phyloP scores from a whole-genome alignment of 2,113 vertebrate species.

The Elephantulus edwardii region DNA sequence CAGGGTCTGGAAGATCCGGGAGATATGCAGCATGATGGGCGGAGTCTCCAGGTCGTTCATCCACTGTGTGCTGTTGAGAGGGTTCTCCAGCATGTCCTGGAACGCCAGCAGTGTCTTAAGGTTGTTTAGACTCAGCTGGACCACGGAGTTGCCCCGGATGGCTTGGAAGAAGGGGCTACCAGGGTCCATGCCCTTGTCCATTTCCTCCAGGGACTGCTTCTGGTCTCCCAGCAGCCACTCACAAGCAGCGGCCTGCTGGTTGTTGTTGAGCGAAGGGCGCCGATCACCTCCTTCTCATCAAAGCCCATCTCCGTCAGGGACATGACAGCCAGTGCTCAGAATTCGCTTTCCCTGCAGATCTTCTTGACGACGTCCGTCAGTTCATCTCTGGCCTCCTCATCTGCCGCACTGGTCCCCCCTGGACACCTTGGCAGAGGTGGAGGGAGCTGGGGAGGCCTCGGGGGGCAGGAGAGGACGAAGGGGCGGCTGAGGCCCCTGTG shows the following conservation, averaged over 20 bases:
- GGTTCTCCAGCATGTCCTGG: conserved; percentile 99
- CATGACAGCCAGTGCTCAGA: conserved; percentile 94
- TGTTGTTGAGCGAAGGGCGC: conserved; percentile 96
- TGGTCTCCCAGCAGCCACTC: conserved; percentile 93
- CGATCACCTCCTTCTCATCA: conserved; percentile 96
- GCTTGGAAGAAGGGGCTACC: conserved; percentile 83
- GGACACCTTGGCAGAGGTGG: conserved; percentile 70
- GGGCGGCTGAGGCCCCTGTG: conserved; percentile 80
- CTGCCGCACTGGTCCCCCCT: conserved; percentile 64
- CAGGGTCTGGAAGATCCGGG: conserved; percentile 98
- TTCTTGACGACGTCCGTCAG: conserved; percentile 98
- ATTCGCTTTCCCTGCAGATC: conserved; percentile 98
- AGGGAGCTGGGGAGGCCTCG: conserved; percentile 67
- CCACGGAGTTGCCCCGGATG: not conserved
- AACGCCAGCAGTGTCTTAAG: conserved; percentile 83
- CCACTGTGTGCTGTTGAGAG: conserved; percentile 99
- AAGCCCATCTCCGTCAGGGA: conserved; percentile 99
- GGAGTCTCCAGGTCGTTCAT: conserved; percentile 99
- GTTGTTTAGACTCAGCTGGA: not conserved
- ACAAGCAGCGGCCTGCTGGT: conserved; percentile 97
- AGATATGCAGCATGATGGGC: conserved; percentile 99
- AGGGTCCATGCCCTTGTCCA: conserved; percentile 93
- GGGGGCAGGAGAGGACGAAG: conserved; percentile 70
- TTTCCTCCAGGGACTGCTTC: conserved; percentile 92
- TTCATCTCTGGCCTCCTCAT: conserved; percentile 91